Percentiles rank a stretch among this genome's conserved stretches.
Conservation (phyloP, 2,113 vertebrate genomes). For the Lycocorax pyrrhopterus region DNA sequence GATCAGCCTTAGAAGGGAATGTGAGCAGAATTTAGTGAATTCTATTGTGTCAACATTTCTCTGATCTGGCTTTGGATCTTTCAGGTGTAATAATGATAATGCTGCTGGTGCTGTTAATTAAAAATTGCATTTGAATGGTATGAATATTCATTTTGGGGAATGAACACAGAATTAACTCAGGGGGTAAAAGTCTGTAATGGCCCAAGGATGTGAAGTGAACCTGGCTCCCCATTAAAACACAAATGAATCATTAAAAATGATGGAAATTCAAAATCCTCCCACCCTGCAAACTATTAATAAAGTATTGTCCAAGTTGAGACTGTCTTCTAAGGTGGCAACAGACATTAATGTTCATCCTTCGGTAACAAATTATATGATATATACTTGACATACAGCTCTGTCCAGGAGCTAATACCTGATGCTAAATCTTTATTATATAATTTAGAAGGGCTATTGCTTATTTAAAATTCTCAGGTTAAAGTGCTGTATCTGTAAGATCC, state of each 20-base stretch:
- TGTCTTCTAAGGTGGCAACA: slow-evolving; percentile 2
- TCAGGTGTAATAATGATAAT: slow-evolving; percentile 73
- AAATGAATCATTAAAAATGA: slow-evolving; percentile 64
- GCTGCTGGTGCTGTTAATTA: slow-evolving; percentile 76
- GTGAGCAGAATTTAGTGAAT: slow-evolving; percentile 71
- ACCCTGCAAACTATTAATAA: slow-evolving; percentile 12
- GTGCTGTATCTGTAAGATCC: neutral
- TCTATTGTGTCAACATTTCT: slow-evolving; percentile 69
- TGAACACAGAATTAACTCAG: slow-evolving; percentile 68
- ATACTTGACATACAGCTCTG: slow-evolving; percentile 21
- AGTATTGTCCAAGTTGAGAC: neutral
- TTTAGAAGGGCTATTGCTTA: slow-evolving; percentile 28
- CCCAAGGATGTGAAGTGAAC: slow-evolving; percentile 56
- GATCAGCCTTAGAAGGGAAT: slow-evolving; percentile 69
- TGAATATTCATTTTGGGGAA: slow-evolving; percentile 68
- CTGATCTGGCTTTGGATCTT: slow-evolving; percentile 74
- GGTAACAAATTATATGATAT: neutral
- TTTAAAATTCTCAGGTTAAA: slow-evolving; percentile 26
- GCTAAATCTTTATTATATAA: slow-evolving; percentile 45
- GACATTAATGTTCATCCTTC: slow-evolving; percentile 22
- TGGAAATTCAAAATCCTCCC: slow-evolving; percentile 40
- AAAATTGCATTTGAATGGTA: slow-evolving; percentile 72
- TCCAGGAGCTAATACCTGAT: neutral
- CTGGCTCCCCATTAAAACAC: slow-evolving; percentile 59
- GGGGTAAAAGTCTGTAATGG: slow-evolving; percentile 64